Evolutionary conservation across 2,113 vertebrate genomes (phyloP).

Genomic region (Xyrauchen texanus): DNA sequence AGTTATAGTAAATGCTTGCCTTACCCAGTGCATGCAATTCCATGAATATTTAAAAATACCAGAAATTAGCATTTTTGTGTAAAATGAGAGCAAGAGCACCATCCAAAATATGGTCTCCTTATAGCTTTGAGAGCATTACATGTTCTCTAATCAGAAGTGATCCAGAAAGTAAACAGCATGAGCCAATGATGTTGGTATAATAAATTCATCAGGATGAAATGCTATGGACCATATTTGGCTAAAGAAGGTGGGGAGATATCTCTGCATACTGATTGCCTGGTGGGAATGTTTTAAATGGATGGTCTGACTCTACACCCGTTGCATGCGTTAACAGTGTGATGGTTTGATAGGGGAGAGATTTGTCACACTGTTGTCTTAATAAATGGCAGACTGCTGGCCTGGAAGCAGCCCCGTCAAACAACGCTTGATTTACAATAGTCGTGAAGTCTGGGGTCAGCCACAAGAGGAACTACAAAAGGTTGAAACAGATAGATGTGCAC

Average conservation of each 20-base stretch:
- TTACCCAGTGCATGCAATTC: too few species aligned
- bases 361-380: slow-evolving; percentile 44
- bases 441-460: too few species aligned
- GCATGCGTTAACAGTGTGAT: slow-evolving; percentile 34
- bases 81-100: too few species aligned
- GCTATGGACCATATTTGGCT: background rate
- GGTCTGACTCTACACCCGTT: background rate
- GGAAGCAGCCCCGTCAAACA: slow-evolving; percentile 36
- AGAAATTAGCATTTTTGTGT: too few species aligned
- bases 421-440: slow-evolving; percentile 18
- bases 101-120: too few species aligned
- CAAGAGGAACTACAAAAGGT: too few species aligned
- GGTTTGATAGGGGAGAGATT: slow-evolving; percentile 45
- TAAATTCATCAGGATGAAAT: background rate
- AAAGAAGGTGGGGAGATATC: background rate
- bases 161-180: too few species aligned
- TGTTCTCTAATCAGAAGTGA: background rate
- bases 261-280: slow-evolving; percentile 13
- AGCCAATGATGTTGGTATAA: too few species aligned
- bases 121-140: background rate
- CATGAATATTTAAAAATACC: background rate
- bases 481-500: background rate
- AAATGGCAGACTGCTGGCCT: slow-evolving; percentile 39
- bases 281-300: slow-evolving; percentile 28
- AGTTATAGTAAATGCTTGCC: too few species aligned